These are phyloP conservation scores for Prunella himalayana DNA, from an alignment of 2,113 vertebrate species.

Conservation along the genomic window DNA sequence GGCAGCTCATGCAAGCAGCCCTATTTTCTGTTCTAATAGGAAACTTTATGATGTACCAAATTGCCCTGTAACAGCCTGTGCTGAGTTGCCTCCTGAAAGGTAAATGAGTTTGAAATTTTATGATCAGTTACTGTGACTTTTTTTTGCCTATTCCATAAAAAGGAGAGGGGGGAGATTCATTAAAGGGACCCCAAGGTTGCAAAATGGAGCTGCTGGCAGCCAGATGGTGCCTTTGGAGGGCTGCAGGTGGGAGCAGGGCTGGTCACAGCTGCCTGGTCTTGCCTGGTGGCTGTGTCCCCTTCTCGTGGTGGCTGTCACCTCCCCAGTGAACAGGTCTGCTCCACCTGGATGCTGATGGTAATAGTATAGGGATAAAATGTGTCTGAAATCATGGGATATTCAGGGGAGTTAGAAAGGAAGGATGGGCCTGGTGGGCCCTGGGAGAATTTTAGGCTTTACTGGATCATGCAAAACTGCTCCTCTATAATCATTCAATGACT, in stretches of 20 bases:
- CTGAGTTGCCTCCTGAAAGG: constrained; percentile 50
- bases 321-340: fast-evolving
- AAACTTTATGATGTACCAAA: constrained; percentile 60
- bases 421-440: too few species aligned
- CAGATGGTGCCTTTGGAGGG: neutral
- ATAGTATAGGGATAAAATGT: too few species aligned
- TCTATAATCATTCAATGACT: too few species aligned
- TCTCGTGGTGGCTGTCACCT: neutral
- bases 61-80: constrained; percentile 27
- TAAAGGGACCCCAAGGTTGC: neutral
- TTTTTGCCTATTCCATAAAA: constrained; percentile 14
- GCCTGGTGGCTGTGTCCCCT: neutral
- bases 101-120: constrained; percentile 55
- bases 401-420: too few species aligned
- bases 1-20: constrained; percentile 42
- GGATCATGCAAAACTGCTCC: too few species aligned
- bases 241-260: neutral
- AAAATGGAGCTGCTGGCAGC: neutral
- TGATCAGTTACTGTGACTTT: constrained; percentile 2
- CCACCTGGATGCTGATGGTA: neutral
- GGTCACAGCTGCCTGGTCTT: neutral
- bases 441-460: too few species aligned
- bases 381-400: too few species aligned
- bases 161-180: neutral
- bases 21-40: constrained; percentile 52